These are phyloP conservation scores for Calidris pygmaea DNA, from an alignment of 2,113 vertebrate species.

Conservation along the genomic window DNA sequence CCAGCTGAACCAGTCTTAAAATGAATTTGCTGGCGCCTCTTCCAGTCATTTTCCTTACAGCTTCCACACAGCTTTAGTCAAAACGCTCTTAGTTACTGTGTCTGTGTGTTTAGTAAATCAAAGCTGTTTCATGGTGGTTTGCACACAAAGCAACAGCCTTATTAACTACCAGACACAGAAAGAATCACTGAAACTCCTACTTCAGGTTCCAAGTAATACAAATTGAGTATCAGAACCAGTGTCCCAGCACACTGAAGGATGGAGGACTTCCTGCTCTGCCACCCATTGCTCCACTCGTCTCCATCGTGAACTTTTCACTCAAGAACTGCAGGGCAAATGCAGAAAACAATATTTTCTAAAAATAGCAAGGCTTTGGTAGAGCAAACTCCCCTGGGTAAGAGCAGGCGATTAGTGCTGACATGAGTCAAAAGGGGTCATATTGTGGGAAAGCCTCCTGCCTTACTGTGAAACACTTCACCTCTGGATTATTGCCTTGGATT, in stretches of 20 bases:
- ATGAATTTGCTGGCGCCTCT: neutral
- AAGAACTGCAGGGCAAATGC: neutral
- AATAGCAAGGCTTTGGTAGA: neutral
- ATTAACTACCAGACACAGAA: neutral
- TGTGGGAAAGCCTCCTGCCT: neutral
- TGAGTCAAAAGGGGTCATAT: neutral
- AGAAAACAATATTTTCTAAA: neutral
- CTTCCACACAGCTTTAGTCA: neutral
- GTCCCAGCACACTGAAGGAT: neutral
- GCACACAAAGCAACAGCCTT: neutral
- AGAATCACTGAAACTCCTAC: neutral
- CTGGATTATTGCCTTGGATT: neutral
- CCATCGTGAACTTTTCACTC: neutral
- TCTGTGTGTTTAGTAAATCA: neutral
- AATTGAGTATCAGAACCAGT: neutral
- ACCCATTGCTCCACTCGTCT: neutral
- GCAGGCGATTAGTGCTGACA: neutral
- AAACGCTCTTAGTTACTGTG: neutral
- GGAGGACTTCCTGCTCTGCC: neutral
- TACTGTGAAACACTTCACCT: neutral
- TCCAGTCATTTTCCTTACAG: neutral
- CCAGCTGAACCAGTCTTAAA: neutral
- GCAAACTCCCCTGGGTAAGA: neutral
- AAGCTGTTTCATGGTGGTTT: neutral
- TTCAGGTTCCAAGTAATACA: neutral